Evolutionary conservation across 1,140 invertebrate genomes (phyloP).

Genomic region (Bradysia coprophila): DNA sequence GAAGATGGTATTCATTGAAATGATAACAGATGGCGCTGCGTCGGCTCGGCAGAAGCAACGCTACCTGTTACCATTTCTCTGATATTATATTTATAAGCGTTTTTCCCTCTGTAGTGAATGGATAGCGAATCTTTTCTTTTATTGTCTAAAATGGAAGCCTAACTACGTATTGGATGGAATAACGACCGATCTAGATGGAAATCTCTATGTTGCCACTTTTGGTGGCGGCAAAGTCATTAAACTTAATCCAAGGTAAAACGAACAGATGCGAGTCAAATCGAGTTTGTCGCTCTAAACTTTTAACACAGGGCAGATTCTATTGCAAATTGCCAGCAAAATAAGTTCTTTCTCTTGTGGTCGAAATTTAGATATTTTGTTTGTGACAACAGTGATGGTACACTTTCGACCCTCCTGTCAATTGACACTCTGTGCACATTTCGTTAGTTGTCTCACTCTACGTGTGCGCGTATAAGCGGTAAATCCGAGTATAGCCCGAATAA

Average conservation of each 20-base stretch:
- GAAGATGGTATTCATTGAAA: too few species aligned
- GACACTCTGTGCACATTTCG: too few species aligned
- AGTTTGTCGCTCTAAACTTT: conserved; percentile 6
- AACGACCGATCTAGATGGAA: conserved; percentile 44
- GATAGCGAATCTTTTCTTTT: background rate
- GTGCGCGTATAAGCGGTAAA: too few species aligned
- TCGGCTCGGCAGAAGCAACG: too few species aligned
- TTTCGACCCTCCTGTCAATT: too few species aligned
- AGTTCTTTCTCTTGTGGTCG: conserved; percentile 63
- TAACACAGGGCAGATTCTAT: conserved; percentile 14
- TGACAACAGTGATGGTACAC: too few species aligned
- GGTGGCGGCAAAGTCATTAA: conserved; percentile 18
- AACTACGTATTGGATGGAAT: conserved; percentile 35
- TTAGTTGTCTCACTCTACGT: too few species aligned
- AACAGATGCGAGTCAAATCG: background rate
- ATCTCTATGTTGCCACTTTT: conserved; percentile 43
- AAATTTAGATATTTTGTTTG: conserved; percentile 52
- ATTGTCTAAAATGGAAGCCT: background rate
- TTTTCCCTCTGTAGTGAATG: background rate
- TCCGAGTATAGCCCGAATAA: too few species aligned
- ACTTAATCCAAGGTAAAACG: conserved; percentile 11
- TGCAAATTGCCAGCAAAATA: conserved; percentile 39
- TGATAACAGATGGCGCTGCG: too few species aligned
- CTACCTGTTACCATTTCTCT: too few species aligned
- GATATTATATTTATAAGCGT: background rate